Evolutionary conservation across 2,888 invertebrate species (phyloP), one percentile per base, ranked within the genome.

Genomic region (Lasioglossum leucozonium): DNA sequence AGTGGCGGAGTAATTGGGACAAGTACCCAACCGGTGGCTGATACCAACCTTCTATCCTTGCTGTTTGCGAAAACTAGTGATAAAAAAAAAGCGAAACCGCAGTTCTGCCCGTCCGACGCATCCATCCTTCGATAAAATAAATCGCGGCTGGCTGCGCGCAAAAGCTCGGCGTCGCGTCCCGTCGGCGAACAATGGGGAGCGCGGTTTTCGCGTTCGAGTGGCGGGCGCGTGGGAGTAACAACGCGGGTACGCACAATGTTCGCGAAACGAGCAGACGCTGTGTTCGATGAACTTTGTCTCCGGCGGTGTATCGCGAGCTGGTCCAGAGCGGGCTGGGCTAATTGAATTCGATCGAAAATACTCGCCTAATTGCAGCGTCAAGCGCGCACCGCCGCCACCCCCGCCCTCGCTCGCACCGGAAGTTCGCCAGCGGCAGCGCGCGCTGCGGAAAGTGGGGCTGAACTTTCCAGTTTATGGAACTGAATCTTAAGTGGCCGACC

Each of bases 401-500:
- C 47, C 0, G 16, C 4, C 10, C 10, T 10, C 4, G 0, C n/a
- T 0, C 62, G 1, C 2, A 1, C 47, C 22, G 62, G 55, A 65
- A 83, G 78, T 79, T 79, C 72, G 47, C 22, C 22, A 47, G 5
- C 47, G 18, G 47, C 47, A 0, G 22, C 16, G 18, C 79, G 51
- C 81, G 72, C 58, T 13, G 37, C 65, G 44, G 83, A 84, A 90
- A 89, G 88, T 88, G 84, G 87, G 84, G 76, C 88, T 79, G 81
- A 91, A 90, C 88, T 91, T 91, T 86, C 89, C 79, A 88, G 91
- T 89, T 90, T 88, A 82, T 85, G 82, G 87, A 87, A 88, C 88
- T 88, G 91, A 91, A 91, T 91, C 91, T 91, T 89, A 91, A 91
- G 91, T 88, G 90, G 88, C 47, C 85, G 84, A 86, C 88, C 88